Conservation (phyloP, 2,113 vertebrate genomes). For the Elaphurus davidianus region DNA sequence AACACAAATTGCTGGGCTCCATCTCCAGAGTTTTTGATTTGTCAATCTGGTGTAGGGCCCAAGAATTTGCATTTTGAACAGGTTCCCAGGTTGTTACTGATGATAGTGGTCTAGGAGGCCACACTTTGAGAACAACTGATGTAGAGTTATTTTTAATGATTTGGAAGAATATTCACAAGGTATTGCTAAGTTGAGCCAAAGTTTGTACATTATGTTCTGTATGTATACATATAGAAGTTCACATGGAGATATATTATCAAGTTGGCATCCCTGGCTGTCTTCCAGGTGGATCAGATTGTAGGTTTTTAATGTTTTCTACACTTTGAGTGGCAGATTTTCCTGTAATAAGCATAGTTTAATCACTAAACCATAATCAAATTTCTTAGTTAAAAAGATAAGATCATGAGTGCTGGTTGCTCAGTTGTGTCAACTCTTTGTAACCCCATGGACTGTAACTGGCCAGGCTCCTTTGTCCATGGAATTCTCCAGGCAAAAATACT, state of each 20-base stretch:
- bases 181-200: neutral
- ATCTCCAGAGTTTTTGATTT: neutral
- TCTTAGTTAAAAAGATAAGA: neutral
- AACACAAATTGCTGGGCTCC: neutral
- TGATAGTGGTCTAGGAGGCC: neutral
- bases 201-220: neutral
- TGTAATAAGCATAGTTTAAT: neutral
- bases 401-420: neutral
- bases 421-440: neutral
- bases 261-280: neutral
- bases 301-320: neutral
- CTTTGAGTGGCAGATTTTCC: conserved; percentile 5
- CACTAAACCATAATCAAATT: neutral
- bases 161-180: neutral
- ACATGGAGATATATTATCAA: neutral
- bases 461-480: neutral
- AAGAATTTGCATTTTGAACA: conserved; percentile 7
- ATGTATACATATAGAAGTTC: neutral
- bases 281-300: neutral
- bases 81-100: neutral
- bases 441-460: neutral
- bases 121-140: neutral
- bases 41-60: neutral
- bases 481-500: neutral
- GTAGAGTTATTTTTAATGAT: neutral